These are phyloP conservation scores for Steinernema khuongi DNA, from an alignment of 1,140 invertebrate genomes.

Conservation along the genomic window DNA sequence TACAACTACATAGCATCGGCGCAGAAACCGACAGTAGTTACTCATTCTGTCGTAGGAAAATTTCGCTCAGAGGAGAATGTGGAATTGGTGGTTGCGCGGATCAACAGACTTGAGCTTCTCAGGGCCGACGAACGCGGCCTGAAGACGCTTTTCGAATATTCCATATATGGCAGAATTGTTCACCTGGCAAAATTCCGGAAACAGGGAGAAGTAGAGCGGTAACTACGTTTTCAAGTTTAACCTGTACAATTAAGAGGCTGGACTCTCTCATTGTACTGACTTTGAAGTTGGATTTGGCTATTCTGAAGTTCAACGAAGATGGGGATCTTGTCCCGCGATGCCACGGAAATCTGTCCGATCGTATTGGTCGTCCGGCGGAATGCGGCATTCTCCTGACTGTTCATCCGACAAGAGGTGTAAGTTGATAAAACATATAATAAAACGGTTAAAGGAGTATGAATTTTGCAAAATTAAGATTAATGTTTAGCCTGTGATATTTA, in stretches of 20 bases:
- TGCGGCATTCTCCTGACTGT: conserved; percentile 82
- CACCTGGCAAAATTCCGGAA: conserved; percentile 88
- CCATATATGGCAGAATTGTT: conserved; percentile 81
- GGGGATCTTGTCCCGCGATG: conserved; percentile 90
- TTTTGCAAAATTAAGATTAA: too few species aligned
- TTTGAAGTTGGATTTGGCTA: conserved; percentile 74
- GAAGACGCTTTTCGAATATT: conserved; percentile 89
- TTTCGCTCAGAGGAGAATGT: conserved; percentile 87
- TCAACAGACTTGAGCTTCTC: conserved; percentile 89
- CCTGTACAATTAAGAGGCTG: conserved; percentile 56
- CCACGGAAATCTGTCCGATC: conserved; percentile 88
- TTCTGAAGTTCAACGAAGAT: conserved; percentile 68
- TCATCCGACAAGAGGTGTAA: conserved; percentile 82
- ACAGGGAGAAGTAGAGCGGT: conserved; percentile 57
- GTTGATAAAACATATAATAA: background rate
- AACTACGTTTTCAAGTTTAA: conserved; percentile 15
- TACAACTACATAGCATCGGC: conserved; percentile 95
- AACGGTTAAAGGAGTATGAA: too few species aligned
- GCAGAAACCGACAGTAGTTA: conserved; percentile 92
- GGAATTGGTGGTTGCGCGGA: conserved; percentile 90
- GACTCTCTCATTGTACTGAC: conserved; percentile 91
- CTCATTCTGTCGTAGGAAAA: conserved; percentile 85
- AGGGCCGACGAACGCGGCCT: conserved; percentile 91
- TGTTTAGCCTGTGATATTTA: conserved; percentile 6
- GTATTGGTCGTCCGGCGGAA: conserved; percentile 68